These are phyloP conservation scores for Heterotilapia buettikoferi DNA, from an alignment of 2,113 vertebrate species.

Conservation along the genomic window DNA sequence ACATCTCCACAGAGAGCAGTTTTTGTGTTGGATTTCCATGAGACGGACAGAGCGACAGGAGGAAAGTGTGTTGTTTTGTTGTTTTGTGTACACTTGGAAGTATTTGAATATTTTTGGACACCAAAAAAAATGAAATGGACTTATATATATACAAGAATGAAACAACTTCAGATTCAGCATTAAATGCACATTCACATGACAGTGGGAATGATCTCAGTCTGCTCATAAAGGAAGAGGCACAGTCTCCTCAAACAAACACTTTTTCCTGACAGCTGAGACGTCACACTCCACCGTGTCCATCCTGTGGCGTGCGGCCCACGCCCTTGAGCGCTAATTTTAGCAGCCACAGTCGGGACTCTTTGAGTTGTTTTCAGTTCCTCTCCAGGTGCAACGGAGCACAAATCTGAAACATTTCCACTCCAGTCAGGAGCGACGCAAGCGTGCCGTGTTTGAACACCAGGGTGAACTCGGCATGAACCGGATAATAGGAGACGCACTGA, in stretches of 20 bases:
- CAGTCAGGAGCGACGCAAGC: background rate
- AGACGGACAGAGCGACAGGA: background rate
- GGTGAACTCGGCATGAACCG: background rate
- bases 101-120: background rate
- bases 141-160: background rate
- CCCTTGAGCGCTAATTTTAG: background rate
- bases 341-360: background rate
- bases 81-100: background rate
- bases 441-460: background rate
- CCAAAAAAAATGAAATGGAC: background rate
- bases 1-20: background rate
- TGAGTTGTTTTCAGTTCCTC: background rate
- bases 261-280: background rate
- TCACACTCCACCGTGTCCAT: background rate
- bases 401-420: background rate
- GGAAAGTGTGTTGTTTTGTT: background rate
- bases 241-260: background rate
- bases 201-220: background rate
- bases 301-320: background rate
- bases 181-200: background rate
- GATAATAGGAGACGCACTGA: background rate
- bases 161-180: background rate
- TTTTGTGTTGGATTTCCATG: background rate
- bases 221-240: background rate
- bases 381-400: constrained; percentile 15